Evolutionary conservation across 1,140 invertebrate species (phyloP), one percentile per base, ranked within the genome.

Genomic region (Drosophila takahashii): DNA sequence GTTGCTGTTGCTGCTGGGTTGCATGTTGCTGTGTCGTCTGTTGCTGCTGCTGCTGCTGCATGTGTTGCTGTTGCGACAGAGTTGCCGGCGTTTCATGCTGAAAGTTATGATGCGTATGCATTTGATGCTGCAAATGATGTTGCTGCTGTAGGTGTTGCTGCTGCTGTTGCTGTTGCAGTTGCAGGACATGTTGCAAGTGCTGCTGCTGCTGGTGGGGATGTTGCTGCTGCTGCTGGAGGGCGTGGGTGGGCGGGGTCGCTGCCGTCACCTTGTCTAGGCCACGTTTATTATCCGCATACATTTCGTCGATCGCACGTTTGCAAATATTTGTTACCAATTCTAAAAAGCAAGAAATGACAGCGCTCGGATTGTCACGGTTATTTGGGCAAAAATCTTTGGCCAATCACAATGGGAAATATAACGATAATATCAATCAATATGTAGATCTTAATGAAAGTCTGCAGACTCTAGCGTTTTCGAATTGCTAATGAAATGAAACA

Each of bases 271-370:
- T 89, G 64, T 89, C 84, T 80, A 89, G 60, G 72, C 79, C 80
- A 80, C 77, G 84, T 89, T 89, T 89, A 64, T 89, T 89, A 73
- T 89, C 84, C 54, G 84, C 84, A 62, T 89, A 89, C 84, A 89
- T 89, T 65, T 86, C 66, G 81, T 61, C 62, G 36, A 32, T 61
- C 36, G 53, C 81, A 86, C 81, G 78, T 87, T 81, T 51, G 83
- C 76, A 79, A 89, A 84, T 87, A 89, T 89, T 79, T 89, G 74
- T 56, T 52, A 61, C 37, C 66, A 73, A 67, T 75, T 75, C 84
- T 89, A 74, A 77, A 77, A 79, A 84, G 57, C 61, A 66, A 37
- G 59, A 73, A 57, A 81, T 87, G 81, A 86, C 78, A 11, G 9
- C 9, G 15, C 27, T 62, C 16, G 29, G 15, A 22, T 72, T 78